Evolutionary conservation across 2,888 invertebrate species (phyloP).

Genomic region (Taphrorychus bicolor): DNA sequence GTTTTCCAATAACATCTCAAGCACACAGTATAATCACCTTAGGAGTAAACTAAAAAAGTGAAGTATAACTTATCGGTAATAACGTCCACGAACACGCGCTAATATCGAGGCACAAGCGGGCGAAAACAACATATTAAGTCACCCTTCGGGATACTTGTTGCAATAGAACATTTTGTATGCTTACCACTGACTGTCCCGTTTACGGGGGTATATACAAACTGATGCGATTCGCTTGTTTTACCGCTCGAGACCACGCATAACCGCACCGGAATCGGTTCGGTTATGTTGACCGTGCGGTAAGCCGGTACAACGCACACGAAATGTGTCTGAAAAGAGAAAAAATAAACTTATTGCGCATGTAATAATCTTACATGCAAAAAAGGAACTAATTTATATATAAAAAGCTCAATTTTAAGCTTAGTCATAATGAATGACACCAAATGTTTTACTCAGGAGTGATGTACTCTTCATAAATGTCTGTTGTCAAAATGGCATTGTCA

Average conservation of each 20-base stretch:
- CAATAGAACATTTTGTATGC: conserved; percentile 38
- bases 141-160: conserved; percentile 6
- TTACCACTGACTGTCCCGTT: conserved; percentile 60
- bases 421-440: too few species aligned
- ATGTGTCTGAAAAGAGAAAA: conserved; percentile 71
- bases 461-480: too few species aligned
- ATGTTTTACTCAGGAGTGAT: too few species aligned
- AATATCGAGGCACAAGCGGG: conserved; percentile 16
- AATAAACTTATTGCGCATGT: too few species aligned
- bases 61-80: too few species aligned
- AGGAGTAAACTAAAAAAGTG: too few species aligned
- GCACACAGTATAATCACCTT: too few species aligned
- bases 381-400: too few species aligned
- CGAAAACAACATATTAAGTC: conserved; percentile 53
- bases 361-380: too few species aligned
- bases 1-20: too few species aligned
- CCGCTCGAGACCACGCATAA: conserved; percentile 84
- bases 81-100: not conserved
- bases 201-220: conserved; percentile 79
- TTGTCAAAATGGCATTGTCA: too few species aligned
- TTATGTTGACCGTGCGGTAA: conserved; percentile 72
- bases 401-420: too few species aligned
- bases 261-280: conserved; percentile 76
- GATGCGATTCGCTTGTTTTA: conserved; percentile 85
- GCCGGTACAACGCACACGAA: conserved; percentile 86